Evolutionary conservation across 2,888 invertebrate genomes (phyloP), one percentile per base, ranked within the genome.

Genomic region (Diplolepis rosae): DNA sequence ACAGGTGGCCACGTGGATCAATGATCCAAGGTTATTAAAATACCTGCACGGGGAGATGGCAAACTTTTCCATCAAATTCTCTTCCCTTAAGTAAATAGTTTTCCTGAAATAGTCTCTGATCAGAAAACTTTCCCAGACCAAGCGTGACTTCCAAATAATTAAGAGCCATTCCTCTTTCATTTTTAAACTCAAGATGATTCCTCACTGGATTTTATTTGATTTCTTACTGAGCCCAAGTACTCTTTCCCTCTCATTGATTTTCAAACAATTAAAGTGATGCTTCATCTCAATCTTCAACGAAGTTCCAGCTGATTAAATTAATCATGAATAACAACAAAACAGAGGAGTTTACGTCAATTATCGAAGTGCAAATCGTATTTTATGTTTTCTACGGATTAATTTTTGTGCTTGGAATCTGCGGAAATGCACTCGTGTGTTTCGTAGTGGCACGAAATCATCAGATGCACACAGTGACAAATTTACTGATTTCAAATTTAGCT

Each of bases 381-480:
- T 94, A 93, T 82, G 90, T 94, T 70, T 90, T 95, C 35, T 97
- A 97, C 88, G 90, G 92, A 2, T 89, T 93, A 7, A 95, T 97
- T 71, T 99, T 98, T 87, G 92, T 96, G 0, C 90, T 97, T 51
- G 99, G 99, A 2, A 91, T 97, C 1, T 93, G 95, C 80, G 98
- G 98, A 0, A 98, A 98, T 89, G 92, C 94, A 0, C 90, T 99
- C 18, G 98, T 99, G 24, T 97, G 97, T 84, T 98, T 94, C 86
- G 98, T 99, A 15, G 98, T 99, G 5, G 92, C 95, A 39, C 92
- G 96, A 32, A 98, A 98, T 89, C 94, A 94, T 79, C 95, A 96
- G 30, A 98, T 99, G 98, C 98, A 98, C 87, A 98, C 98, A 0
- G 98, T 99, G 42, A 99, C 99, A 3, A 99, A 99, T 88, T 92